These are phyloP conservation scores for Pseudoips prasinana DNA, from an alignment of 2,888 invertebrate genomes.

Conservation along the genomic window DNA sequence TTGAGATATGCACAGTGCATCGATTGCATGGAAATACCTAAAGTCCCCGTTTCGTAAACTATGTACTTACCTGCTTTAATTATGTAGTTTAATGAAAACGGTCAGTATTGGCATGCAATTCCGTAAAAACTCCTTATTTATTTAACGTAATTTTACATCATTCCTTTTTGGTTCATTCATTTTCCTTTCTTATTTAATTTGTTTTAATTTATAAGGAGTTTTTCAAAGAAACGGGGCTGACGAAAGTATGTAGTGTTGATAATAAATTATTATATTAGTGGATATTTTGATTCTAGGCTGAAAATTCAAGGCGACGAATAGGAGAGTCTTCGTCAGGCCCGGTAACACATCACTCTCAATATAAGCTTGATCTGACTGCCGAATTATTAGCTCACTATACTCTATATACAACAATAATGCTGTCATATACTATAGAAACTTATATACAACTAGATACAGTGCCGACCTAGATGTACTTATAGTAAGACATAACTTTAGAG, in stretches of 20 bases:
- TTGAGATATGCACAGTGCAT: slow-evolving; percentile 34
- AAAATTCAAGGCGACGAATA: slow-evolving; percentile 55
- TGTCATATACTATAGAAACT: too few species aligned
- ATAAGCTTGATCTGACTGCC: slow-evolving; percentile 39
- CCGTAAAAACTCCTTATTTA: slow-evolving; percentile 49
- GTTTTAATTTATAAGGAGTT: slow-evolving; percentile 43
- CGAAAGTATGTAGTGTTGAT: slow-evolving; percentile 46
- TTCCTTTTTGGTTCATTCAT: slow-evolving; percentile 5
- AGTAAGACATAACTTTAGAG: too few species aligned
- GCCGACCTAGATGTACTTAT: too few species aligned
- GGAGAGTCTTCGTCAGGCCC: slow-evolving; percentile 55
- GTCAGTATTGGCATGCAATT: slow-evolving; percentile 42
- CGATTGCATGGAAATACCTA: slow-evolving; percentile 35
- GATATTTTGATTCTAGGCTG: slow-evolving; percentile 54
- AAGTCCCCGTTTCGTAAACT: slow-evolving; percentile 40
- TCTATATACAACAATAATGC: too few species aligned
- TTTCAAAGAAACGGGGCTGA: slow-evolving; percentile 49
- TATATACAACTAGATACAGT: too few species aligned
- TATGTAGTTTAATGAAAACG: slow-evolving; percentile 36
- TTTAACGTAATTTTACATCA: slow-evolving; percentile 3
- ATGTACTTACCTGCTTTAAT: slow-evolving; percentile 24
- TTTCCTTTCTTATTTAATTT: slow-evolving; percentile 4
- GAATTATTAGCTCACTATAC: slow-evolving; percentile 30
- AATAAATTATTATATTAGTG: slow-evolving; percentile 41
- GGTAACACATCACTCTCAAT: slow-evolving; percentile 46